Conservation (phyloP, 2,888 invertebrate genomes). For the Apeira syringaria region DNA sequence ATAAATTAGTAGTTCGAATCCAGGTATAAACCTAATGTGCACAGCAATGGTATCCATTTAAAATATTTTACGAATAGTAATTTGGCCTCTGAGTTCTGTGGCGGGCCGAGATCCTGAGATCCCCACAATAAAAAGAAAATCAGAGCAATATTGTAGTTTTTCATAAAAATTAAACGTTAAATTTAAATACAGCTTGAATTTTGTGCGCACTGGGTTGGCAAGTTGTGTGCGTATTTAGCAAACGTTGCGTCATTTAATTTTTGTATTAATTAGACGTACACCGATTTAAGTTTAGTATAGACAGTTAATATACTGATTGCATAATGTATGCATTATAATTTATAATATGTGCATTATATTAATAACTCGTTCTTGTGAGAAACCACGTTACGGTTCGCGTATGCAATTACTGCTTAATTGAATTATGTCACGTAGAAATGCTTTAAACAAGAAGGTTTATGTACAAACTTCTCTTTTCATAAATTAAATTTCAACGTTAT, state of each 20-base stretch:
- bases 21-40: too few species aligned
- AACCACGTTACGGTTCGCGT: conserved; percentile 2
- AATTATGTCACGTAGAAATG: neutral
- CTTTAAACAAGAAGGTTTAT: neutral
- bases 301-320: too few species aligned
- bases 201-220: too few species aligned
- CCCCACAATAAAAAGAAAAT: too few species aligned
- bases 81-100: too few species aligned
- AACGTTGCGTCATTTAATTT: conserved; percentile 10
- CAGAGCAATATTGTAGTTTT: too few species aligned
- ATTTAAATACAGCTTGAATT: too few species aligned
- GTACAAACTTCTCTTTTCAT: conserved; percentile 1
- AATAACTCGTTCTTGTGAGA: conserved; percentile 10
- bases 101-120: too few species aligned
- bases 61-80: too few species aligned
- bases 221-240: conserved; percentile 1
- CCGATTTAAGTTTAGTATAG: conserved; percentile 1
- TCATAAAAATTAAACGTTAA: too few species aligned
- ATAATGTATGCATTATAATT: neutral
- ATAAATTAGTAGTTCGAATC: too few species aligned
- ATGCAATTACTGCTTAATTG: conserved; percentile 1
- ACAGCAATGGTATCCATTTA: too few species aligned
- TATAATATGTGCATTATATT: conserved; percentile 21
- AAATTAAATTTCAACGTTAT: conserved; percentile 7
- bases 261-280: conserved; percentile 2